Evolutionary conservation across 2,113 vertebrate species (phyloP).

Genomic region (Hassar affinis): DNA sequence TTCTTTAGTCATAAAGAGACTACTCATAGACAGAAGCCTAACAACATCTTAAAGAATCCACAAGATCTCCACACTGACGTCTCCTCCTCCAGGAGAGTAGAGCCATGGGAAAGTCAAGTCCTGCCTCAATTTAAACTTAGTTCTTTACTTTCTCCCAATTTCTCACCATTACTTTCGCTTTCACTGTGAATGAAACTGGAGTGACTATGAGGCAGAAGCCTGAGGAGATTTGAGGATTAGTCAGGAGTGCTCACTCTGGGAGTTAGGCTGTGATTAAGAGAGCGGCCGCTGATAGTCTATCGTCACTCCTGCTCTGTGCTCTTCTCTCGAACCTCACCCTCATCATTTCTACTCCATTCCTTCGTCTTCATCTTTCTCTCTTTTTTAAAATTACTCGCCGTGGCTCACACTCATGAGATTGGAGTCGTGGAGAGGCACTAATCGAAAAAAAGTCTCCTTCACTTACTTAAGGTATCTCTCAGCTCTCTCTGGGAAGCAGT

Average conservation of each 20-base stretch:
- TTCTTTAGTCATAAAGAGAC: constrained; percentile 53
- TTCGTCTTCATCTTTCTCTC: constrained; percentile 16
- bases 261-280: constrained; percentile 49
- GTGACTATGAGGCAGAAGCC: constrained; percentile 38
- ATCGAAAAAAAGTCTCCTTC: constrained; percentile 53
- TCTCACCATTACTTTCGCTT: constrained; percentile 14
- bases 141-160: constrained; percentile 9
- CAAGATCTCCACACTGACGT: constrained; percentile 65
- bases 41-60: constrained; percentile 49
- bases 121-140: constrained; percentile 46
- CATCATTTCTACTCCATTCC: constrained; percentile 10
- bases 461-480: constrained; percentile 54
- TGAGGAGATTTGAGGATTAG: constrained; percentile 54
- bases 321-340: constrained; percentile 2
- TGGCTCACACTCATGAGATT: constrained; percentile 43
- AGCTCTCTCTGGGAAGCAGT: constrained; percentile 41
- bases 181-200: constrained; percentile 21
- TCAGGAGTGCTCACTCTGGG: constrained; percentile 39
- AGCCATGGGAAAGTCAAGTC: constrained; percentile 42
- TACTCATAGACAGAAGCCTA: constrained; percentile 54
- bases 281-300: constrained; percentile 40
- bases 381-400: constrained; percentile 38
- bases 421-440: constrained; percentile 49
- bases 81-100: constrained; percentile 46
- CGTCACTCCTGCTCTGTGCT: constrained; percentile 9